phyloP scores from a whole-genome alignment of 1,140 invertebrate genomes.

The Drosophila nigrodunni region DNA sequence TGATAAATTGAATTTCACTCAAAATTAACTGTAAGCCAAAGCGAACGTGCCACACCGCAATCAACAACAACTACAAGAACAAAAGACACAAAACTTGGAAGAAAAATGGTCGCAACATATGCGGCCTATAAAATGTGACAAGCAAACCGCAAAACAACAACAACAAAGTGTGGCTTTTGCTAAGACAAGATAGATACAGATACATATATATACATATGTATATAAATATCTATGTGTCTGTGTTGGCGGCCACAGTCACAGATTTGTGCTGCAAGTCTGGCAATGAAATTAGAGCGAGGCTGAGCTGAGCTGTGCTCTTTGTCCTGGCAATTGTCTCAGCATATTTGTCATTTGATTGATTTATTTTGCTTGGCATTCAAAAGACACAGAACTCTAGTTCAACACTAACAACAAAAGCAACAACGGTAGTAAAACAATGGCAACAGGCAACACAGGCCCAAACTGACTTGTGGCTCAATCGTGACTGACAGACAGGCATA shows the following conservation, averaged over 20 bases:
- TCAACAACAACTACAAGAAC: constrained; percentile 26
- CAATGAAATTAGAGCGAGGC: constrained; percentile 45
- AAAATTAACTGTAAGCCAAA: constrained; percentile 78
- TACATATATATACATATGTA: constrained; percentile 1
- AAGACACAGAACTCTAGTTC: constrained; percentile 43
- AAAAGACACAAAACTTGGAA: constrained; percentile 27
- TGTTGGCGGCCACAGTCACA: constrained; percentile 45
- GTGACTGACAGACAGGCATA: constrained; percentile 43
- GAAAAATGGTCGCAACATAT: constrained; percentile 65
- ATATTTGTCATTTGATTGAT: constrained; percentile 83
- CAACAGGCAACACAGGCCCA: constrained; percentile 11
- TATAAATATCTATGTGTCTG: constrained; percentile 3
- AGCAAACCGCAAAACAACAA: constrained; percentile 41
- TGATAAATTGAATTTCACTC: constrained; percentile 82
- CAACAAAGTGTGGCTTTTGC: constrained; percentile 42
- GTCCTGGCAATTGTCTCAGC: constrained; percentile 78
- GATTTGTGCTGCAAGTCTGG: constrained; percentile 23
- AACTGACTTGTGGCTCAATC: constrained; percentile 51
- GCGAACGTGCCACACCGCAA: constrained; percentile 62
- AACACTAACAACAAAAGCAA: neutral
- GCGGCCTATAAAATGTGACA: constrained; percentile 78
- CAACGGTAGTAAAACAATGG: neutral
- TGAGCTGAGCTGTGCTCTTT: constrained; percentile 32
- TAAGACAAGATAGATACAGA: constrained; percentile 54
- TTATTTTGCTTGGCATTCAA: constrained; percentile 67